Percentiles rank a stretch among this genome's conserved stretches.
Evolutionary conservation across 2,113 vertebrate genomes (phyloP).

Genomic region (Pluvialis apricaria): DNA sequence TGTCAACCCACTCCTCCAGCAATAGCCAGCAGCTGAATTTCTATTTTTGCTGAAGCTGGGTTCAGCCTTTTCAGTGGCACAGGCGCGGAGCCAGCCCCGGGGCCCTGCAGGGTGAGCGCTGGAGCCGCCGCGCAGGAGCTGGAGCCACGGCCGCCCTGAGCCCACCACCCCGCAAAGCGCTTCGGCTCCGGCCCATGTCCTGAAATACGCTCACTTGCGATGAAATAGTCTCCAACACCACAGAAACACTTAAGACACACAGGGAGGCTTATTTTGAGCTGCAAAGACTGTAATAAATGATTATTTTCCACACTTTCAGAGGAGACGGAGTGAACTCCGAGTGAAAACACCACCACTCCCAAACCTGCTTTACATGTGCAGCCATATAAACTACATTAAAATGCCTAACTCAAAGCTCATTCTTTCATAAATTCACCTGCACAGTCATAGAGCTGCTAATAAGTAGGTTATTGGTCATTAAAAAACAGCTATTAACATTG

Average conservation of each 20-base stretch:
- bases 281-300: background rate
- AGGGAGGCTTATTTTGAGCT: background rate
- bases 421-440: background rate
- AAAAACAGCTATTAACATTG: background rate
- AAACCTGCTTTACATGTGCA: background rate
- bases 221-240: background rate
- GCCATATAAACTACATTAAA: background rate
- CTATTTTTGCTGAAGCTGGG: background rate
- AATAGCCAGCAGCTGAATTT: background rate
- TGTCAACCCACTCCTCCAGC: background rate
- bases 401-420: background rate
- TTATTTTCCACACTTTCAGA: background rate
- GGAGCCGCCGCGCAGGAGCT: background rate
- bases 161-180: fast-evolving
- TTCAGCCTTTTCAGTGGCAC: background rate
- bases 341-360: background rate
- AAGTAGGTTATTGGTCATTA: background rate
- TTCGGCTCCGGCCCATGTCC: fast-evolving
- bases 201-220: background rate
- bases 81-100: fast-evolving
- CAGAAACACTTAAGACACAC: background rate
- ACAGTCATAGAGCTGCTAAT: background rate
- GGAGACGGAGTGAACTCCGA: too few relatives aligned
- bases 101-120: background rate
- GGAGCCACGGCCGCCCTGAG: too few relatives aligned